Evolutionary conservation across 2,113 vertebrate genomes (phyloP).

Genomic region (Hypanus sabinus): DNA sequence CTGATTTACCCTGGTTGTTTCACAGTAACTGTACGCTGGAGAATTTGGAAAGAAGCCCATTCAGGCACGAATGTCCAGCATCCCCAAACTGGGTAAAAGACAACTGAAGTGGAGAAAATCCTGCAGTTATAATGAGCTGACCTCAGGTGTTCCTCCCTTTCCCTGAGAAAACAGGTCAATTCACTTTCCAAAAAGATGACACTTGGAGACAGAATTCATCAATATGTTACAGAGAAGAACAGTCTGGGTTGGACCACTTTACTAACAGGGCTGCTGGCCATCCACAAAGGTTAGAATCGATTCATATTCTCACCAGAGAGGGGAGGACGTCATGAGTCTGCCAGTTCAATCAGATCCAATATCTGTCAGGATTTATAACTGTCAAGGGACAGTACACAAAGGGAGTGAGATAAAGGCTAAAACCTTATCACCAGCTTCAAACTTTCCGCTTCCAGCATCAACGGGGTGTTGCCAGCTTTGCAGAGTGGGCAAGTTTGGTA

Average conservation of each 20-base stretch:
- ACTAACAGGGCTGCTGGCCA: background rate
- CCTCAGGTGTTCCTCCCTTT: background rate
- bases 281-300: background rate
- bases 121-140: background rate
- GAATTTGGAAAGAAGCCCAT: background rate
- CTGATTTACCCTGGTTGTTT: background rate
- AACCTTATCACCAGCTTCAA: background rate
- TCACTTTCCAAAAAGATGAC: background rate
- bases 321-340: background rate
- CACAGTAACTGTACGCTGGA: background rate
- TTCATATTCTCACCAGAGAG: background rate
- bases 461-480: background rate
- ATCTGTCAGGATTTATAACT: background rate
- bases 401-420: background rate
- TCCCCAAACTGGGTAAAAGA: background rate
- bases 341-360: background rate
- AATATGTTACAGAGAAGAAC: too few species aligned
- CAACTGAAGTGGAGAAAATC: background rate
- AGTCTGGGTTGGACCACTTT: background rate
- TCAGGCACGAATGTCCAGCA: background rate
- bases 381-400: background rate
- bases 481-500: background rate
- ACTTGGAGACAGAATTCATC: background rate
- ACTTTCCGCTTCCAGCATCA: background rate
- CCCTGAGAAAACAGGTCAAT: background rate